Evolutionary conservation across 2,888 invertebrate genomes (phyloP), one percentile per base, ranked within the genome.

Genomic region (Crocallis elinguaria): DNA sequence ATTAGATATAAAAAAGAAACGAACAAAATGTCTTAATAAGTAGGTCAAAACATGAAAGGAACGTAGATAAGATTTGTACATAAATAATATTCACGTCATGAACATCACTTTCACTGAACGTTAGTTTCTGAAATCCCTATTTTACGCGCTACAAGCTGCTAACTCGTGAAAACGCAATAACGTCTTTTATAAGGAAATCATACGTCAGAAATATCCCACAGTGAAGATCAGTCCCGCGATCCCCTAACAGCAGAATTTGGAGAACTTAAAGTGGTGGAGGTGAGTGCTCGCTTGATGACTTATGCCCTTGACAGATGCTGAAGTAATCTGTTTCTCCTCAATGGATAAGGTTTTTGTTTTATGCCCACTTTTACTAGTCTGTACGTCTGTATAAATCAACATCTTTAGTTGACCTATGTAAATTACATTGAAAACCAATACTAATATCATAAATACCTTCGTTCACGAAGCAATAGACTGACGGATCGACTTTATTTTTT

Each of bases 241-340:
- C 33, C 25, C 32, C 29, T 37, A 43, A 38, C 38, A 44, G 44
- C 38, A 29, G 21, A 42, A 43, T 43, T 43, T 37, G 37, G 17
- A 23, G 19, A 32, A 37, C 35, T 33, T 46, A 23, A 58, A 60
- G 55, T 63, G 60, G 58, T 51, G 45, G 33, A 27, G n/a, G 37
- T 45, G 51, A 58, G 60, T 65, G 60, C 44, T 59, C 45, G 62
- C 67, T 71, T 75, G 77, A 77, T 70, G 71, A 72, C 74, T 77
- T 72, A 69, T 73, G 74, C 66, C 63, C 70, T 64, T 73, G 82
- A 77, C 82, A 77, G 77, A 77, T 76, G 77, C 69, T 68, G 60
- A 65, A 75, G 77, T 80, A 80, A 82, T 82, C 77, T 75, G 71
- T 73, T 77, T 79, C n/a, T n/a, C n/a, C n/a, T 77, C 75, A 17